phyloP scores from a whole-genome alignment of 1,140 invertebrate species.

The Himalopsyche phryganea region DNA sequence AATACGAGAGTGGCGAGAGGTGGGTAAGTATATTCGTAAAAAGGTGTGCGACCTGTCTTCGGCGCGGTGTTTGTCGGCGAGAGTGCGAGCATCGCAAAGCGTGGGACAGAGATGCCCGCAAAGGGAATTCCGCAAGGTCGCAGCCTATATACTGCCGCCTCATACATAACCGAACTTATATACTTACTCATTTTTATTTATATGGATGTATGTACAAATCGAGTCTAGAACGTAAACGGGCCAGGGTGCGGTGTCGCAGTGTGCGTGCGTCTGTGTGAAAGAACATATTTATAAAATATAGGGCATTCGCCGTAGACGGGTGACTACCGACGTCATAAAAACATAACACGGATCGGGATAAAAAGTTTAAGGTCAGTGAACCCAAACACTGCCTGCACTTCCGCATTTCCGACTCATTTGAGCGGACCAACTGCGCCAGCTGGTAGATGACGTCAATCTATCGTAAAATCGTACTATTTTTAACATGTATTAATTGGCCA shows the following conservation, averaged over 20 bases:
- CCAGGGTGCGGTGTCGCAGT: neutral
- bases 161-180: neutral
- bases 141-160: constrained; percentile 18
- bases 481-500: neutral
- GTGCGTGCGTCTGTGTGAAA: neutral
- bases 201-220: constrained; percentile 9
- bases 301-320: no score
- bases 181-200: constrained; percentile 22
- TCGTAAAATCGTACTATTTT: no score
- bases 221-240: constrained; percentile 5
- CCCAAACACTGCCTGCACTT: no score
- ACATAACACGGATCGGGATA: no score
- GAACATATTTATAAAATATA: no score
- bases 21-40: neutral
- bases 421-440: no score
- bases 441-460: no score
- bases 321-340: no score
- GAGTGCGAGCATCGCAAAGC: constrained; percentile 2
- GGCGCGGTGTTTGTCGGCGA: neutral
- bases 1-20: neutral
- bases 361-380: no score
- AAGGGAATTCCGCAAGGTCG: constrained; percentile 35
- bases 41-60: neutral
- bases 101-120: constrained; percentile 8
- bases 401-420: no score